Base-by-base conservation (phyloP, 2,797 vertebrate genomes). In the Macrochelys suwanniensis region DNA sequence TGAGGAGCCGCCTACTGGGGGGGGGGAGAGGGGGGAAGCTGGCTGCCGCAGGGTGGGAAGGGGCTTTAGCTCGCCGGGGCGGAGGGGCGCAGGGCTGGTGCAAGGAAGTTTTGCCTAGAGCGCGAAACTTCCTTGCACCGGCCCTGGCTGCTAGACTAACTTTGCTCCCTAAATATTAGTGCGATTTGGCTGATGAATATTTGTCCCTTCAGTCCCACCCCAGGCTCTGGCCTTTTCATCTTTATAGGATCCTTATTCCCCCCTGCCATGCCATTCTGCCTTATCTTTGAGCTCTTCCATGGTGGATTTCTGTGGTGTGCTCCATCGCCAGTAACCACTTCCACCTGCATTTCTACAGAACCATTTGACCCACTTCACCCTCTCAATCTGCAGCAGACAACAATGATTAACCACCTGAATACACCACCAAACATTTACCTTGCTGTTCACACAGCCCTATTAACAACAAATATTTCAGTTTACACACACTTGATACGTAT, bases 251-350 rank as follows among this genome's bases (percentile, higher is more conserved):
- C 74, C 25, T 56, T 28, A 11, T 56, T 25, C 80, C 81, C 4
- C 15, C 47, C 57, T 42, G 31, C 17, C 0, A 50, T 80, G 37
- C 77, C 80, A 77, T 45, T 65, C 61, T 65, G 13, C 56, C 7
- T 54, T 33, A 61, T 3, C 47, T 65, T n/a, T 11, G 31, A 42
- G 15, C 80, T 56, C 59, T 57, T 47, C 56, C 81, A 25, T n/a
- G 12, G 57, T 53, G 19, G 26, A 26, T 5, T 84, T 50, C 76
- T 51, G 45, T 23, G 51, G 25, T 13, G 42, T 0, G 0, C 8
- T 6, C 81, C 1, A 3, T 80, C 49, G 31, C 4, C 33, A 83
- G 78, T 26, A 80, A 50, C 19, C 59, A 28, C 47, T 51, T 47
- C 15, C 10, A 71, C 61, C 84, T 25, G 49, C 23, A 54, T 45